Base-by-base conservation (phyloP, 1,140 invertebrate genomes). In the Brachionus manjavacas region DNA sequence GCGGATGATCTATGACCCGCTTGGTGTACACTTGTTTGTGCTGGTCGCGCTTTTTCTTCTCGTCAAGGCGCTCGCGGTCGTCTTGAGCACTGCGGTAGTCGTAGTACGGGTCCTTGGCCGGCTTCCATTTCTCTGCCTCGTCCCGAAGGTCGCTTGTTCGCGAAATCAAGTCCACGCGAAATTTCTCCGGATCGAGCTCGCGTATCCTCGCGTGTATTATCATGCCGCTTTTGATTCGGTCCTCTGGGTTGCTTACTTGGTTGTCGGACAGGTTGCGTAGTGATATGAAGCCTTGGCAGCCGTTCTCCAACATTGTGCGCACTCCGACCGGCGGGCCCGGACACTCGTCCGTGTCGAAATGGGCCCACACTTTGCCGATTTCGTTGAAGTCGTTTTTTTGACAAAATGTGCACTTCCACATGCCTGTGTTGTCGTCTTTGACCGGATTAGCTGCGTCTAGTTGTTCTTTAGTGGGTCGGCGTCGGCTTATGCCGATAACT, bases 391-490 rank as follows among this genome's bases (percentile, higher is more conserved):
- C 60, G 79, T 12, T 79, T 39, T 83, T 84, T 49, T 94, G 90
- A 91, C 97, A 99, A 88, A 98, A 98, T 0, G 96, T 96, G 91
- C 97, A 99, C 87, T 96, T 94, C 96, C 96, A 99, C 6, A 96
- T 90, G 4, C 95, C 94, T 41, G 94, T 96, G 87, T 97, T 95
- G 84, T 96, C 95, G 87, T 96, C 95, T 85, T 95, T 92, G 16
- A 96, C 94, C 0, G 96, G 96, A 91, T 97, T 96, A 0, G 96
- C 96, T 87, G 96, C 93, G 88, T 99, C 96, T 16, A 98, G 88
- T 89, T 97, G 95, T 85, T 98, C 96, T 12, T 94, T 93, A 87
- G 95, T 93, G 0, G 96, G 96, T 88, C 95, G 95, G 83, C 93
- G 93, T 84, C 95, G 93, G 20, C 93, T 93, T 84, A 91, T 88